Base-by-base conservation (phyloP, 2,888 invertebrate genomes). In the Noctuana brunneofusca region DNA sequence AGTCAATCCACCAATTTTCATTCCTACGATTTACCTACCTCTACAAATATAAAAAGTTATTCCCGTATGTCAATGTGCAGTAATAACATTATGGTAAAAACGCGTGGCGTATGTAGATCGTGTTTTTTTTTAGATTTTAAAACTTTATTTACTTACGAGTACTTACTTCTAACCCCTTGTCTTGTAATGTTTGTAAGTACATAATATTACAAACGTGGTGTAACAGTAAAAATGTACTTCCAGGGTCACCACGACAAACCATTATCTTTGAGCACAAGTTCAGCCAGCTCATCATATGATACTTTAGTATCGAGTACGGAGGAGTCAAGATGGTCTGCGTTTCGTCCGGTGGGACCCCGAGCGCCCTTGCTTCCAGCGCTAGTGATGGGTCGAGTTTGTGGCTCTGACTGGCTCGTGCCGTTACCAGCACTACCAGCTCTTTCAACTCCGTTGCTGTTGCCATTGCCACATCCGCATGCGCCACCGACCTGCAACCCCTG, bases 381-480 rank as follows among this genome's bases (percentile, higher is more conserved):
- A 11, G 90, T 91, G 16, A 91, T 92, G 87, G 89, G 91, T 3
- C 73, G 92, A n/a, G 92, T 92, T 0, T 92, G 91, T 56, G 92
- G 92, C 0, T 89, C 92, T 0, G 92, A 92, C 24, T 92, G 92
- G 92, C 75, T 92, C 58, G 88, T 92, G 12, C 92, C 91, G 0
- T 68, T 92, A 46, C 91, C 91, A 0, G 86, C 87, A 0, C 63
- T 92, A 12, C 89, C 91, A 0, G 73, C 90, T 0, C 72, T 91
- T 0, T 90, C 89, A 0, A 75, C 81, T 0, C 89, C 88, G 2
- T 67, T 87, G 60, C 72, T 91, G 18, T 71, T 92, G n/a, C 91
- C 91, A 0, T 67, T 91, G 2, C 92, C 90, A 41, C 89, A 86
- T 65, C 86, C 79, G 22, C 87, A 83, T 50, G 75, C 76, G 0